Conservation (phyloP, 2,113 vertebrate genomes). For the Zingel zingel region DNA sequence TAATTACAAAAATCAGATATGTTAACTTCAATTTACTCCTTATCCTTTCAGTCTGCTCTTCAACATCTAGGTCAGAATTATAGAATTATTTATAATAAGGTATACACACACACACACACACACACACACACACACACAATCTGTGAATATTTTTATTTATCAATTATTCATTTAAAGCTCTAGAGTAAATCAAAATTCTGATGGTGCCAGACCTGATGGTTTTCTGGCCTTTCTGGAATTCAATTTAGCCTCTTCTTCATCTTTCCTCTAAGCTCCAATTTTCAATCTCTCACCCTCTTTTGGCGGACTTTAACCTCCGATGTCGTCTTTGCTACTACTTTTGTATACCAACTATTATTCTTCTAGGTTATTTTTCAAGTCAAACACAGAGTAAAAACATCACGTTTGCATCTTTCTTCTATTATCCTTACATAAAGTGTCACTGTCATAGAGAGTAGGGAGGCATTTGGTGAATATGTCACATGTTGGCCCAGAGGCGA, state of each 20-base stretch:
- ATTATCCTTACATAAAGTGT: slow-evolving; percentile 44
- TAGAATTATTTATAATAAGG: too few relatives aligned
- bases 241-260: neutral
- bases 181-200: neutral
- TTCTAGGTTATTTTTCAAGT: slow-evolving; percentile 31
- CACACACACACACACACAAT: too few relatives aligned
- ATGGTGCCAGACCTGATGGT: neutral
- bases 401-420: slow-evolving; percentile 36
- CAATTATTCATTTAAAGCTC: neutral
- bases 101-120: too few relatives aligned
- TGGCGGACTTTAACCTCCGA: neutral
- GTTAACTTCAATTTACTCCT: neutral
- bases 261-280: neutral
- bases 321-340: neutral
- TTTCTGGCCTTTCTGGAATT: neutral
- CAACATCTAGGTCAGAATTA: neutral
- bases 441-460: slow-evolving; percentile 43
- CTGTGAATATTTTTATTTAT: too few relatives aligned
- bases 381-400: slow-evolving; percentile 43
- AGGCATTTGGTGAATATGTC: slow-evolving; percentile 24
- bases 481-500: slow-evolving; percentile 35
- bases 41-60: neutral
- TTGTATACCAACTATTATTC: slow-evolving; percentile 3
- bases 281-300: neutral
- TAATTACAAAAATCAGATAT: neutral